A percentile compares a stretch with the other conserved stretches of the same genome.
phyloP scores from a whole-genome alignment of 2,797 vertebrate genomes.

The Lateolabrax maculatus region DNA sequence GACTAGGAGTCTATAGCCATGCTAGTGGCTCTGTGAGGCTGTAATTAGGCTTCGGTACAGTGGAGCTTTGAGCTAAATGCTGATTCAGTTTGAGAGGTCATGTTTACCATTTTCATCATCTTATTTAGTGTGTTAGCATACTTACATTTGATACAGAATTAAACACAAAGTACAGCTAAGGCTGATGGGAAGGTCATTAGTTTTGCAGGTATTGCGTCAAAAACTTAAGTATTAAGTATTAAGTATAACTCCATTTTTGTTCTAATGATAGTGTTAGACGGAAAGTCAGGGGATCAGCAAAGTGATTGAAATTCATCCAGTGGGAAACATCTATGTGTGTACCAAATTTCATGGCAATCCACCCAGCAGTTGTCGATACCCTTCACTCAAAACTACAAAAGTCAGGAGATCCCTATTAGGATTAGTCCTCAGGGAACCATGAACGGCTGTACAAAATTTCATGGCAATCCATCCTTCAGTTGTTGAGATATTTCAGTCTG shows the following conservation, averaged over 20 bases:
- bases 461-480: background rate
- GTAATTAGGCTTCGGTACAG: background rate
- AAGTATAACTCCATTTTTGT: background rate
- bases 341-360: background rate
- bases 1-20: background rate
- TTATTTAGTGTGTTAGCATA: background rate
- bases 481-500: conserved; percentile 9
- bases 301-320: background rate
- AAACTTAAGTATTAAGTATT: background rate
- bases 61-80: background rate
- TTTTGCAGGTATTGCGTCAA: background rate
- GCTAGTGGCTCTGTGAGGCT: background rate
- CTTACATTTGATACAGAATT: background rate
- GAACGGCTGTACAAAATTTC: background rate
- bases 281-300: background rate
- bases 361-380: no score
- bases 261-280: background rate
- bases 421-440: background rate
- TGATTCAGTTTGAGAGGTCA: background rate
- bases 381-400: background rate
- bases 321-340: background rate
- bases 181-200: no score
- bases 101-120: background rate
- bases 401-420: background rate
- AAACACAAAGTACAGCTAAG: no score